phyloP scores from a whole-genome alignment of 2,113 vertebrate genomes.

The Rhinoptilus africanus region DNA sequence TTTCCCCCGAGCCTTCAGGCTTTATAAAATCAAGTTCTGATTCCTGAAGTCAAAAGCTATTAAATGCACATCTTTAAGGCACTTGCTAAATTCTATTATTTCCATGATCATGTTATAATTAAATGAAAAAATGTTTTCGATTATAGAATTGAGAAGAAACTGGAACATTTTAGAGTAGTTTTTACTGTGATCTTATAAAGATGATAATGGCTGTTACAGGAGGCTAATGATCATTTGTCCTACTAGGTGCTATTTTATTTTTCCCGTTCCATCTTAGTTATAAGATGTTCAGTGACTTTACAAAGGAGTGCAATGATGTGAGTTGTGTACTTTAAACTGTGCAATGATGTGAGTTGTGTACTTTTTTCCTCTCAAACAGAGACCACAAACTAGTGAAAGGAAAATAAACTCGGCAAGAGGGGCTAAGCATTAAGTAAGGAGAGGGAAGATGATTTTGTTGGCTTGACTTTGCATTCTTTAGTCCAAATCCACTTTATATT shows the following conservation, averaged over 20 bases:
- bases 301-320: background rate
- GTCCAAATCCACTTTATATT: background rate
- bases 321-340: background rate
- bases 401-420: background rate
- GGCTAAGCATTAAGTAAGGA: background rate
- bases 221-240: background rate
- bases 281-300: background rate
- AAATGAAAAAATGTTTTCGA: background rate
- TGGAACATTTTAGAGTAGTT: background rate
- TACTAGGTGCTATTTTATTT: background rate
- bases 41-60: background rate
- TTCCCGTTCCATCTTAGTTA: background rate
- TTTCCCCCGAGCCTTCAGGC: background rate
- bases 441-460: background rate
- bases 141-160: background rate
- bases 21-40: background rate
- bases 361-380: background rate
- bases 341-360: background rate
- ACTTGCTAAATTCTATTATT: background rate
- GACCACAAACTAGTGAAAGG: background rate
- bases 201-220: background rate
- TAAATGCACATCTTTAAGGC: background rate
- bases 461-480: background rate
- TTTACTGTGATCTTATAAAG: background rate
- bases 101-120: background rate